phyloP scores from a whole-genome alignment of 2,113 vertebrate genomes.

The Scomber japonicus region DNA sequence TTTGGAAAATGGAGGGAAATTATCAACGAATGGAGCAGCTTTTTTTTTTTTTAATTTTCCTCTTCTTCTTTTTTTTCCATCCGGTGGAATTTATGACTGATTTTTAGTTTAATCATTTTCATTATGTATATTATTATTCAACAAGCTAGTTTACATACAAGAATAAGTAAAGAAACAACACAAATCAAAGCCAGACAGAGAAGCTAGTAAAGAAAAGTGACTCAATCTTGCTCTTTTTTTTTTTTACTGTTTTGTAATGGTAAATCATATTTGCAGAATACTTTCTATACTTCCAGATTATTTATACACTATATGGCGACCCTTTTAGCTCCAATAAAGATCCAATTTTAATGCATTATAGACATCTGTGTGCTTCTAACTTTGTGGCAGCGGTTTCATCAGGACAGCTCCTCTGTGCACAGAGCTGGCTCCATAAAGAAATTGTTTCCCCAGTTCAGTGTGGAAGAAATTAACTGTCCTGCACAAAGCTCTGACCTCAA shows the following conservation, averaged over 20 bases:
- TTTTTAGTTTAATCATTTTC: background rate
- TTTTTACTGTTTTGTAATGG: too few relatives aligned
- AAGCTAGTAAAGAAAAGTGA: background rate
- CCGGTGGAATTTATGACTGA: background rate
- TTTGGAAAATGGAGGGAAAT: constrained; percentile 53
- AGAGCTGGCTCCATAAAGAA: background rate
- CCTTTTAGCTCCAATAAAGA: too few relatives aligned
- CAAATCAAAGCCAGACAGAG: background rate
- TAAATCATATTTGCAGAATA: too few relatives aligned
- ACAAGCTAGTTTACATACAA: too few relatives aligned
- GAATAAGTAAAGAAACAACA: background rate
- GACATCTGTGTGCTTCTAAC: too few relatives aligned
- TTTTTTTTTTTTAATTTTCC: constrained; percentile 18
- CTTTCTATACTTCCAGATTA: too few relatives aligned
- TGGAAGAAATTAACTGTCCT: background rate
- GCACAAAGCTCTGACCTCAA: background rate
- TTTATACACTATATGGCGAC: too few relatives aligned
- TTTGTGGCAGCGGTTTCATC: background rate
- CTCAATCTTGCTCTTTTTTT: background rate
- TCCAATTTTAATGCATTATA: too few relatives aligned
- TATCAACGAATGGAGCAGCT: constrained; percentile 22
- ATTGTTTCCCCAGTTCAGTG: too few relatives aligned
- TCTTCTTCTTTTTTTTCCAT: background rate
- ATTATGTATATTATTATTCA: background rate
- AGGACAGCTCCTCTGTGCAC: background rate